Base-by-base conservation (phyloP, 2,113 vertebrate genomes). In the Pseudorasbora parva region DNA sequence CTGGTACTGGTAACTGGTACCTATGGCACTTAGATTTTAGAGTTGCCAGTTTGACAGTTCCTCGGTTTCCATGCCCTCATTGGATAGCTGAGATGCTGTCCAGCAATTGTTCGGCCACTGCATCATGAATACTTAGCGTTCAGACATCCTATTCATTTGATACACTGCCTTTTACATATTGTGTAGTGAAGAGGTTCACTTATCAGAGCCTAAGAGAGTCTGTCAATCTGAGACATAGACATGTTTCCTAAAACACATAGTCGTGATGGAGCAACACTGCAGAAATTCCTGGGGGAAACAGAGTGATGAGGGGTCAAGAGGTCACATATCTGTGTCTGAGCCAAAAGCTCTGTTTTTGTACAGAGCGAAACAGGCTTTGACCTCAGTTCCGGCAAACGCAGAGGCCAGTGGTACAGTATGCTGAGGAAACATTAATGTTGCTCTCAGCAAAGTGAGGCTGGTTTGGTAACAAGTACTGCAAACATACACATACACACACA, bases 321-420 rank as follows among this genome's bases (percentile, higher is more conserved):
- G 78, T 83, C 68, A 64, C 54, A 41, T 78, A 79, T 77, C 79
- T 54, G 49, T 57, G 23, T 71, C 25, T 87, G 10, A 54, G 74
- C 59, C 45, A 57, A 71, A 11, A 25, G 57, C 81, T 66, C 49
- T 84, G 74, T 83, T 81, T 71, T 66, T 47, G 78, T 78, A 51
- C 15, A 79, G 37, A 82, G 21, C 21, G 30, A 59, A 80, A 41
- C 41, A 43, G 43, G 37, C 51, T 41, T 68, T 78, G 45, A 76
- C 57, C 47, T 85, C 57, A 81, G 59, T 59, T 74, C 25, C 5
- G 69, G 68, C 27, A 75, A 85, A 74, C 25, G 56, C 69, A 81
- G 25, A 33, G 43, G 41, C 54, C 54, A 73, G 5, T 79, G 76
- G 60, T 80, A 62, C 77, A 73, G 64, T 45, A 30, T 69, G 57